Evolutionary conservation across 1,140 invertebrate species (phyloP), one percentile per base, ranked within the genome.

Genomic region (Dendroctonus ponderosae): DNA sequence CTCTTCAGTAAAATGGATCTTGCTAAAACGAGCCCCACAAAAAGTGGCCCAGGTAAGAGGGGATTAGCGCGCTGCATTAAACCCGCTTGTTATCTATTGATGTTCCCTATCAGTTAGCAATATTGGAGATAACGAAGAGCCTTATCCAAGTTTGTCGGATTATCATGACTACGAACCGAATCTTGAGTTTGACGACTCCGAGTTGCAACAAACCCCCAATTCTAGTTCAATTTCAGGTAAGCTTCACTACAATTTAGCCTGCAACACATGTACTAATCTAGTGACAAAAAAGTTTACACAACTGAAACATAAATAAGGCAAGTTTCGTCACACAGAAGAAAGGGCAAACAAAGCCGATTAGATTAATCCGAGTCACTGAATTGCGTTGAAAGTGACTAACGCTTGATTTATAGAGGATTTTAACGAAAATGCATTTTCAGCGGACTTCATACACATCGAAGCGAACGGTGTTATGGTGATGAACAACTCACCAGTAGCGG

Each of bases 141-240:
- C 89, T 9, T 91, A 91, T 78, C 91, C 91, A 52, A 95, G 93
- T 81, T 83, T 95, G 57, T 94, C 92, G 42, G 93, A 94, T 79
- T 92, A 89, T 78, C 92, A 94, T 80, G 93, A 95, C 82, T 93
- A 95, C 79, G 94, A 97, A 78, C 94, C 94, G 37, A 92, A 94
- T 81, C 83, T 97, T 76, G 94, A 97, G 80, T 97, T 97, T 84
- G 94, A 97, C 82, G 94, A 97, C 81, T 93, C 92, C 8, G 94
- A 97, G 81, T 78, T 95, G 52, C 87, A 89, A 74, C 83, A 85
- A 74, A 79, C 82, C 60, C 75, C 82, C 11, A 78, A 80, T 70
- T 78, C 62, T 41, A 75, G 80, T 66, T 79, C 70, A 15, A 75
- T 79, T 69, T 78, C 77, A 67, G 80, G 82, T 82, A 79, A 78